Base-by-base conservation (phyloP, 2,797 vertebrate genomes). In the Tragopan temminckii region DNA sequence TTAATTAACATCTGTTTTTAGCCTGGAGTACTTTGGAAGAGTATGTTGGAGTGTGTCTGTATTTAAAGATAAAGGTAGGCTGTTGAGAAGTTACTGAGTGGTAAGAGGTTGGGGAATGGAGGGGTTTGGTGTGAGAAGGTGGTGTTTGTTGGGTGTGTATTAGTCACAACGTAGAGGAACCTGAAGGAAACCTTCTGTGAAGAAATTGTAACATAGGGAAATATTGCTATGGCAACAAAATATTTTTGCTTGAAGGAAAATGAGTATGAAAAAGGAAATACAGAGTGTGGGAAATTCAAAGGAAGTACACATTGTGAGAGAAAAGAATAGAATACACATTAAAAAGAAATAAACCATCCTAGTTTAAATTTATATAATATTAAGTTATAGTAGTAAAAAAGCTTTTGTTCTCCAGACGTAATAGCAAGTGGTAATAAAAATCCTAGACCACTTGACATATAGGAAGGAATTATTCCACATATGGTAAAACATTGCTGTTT, bases 1-100 rank as follows among this genome's bases (percentile, higher is more conserved):
- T 96, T 96, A 97, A 97, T 97, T 97, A 97, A 93, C 94, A 96
- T 96, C 95, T 97, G 92, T 68, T 96, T 97, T 97, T 93, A 95
- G 97, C 94, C 79, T 33, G 80, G 92, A 96, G 94, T 97, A 90
- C 82, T 97, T 96, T 93, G 91, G 90, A 95, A 79, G 77, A 92
- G 84, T 87, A 66, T 80, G 71, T 62, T 92, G 48, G 84, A 88
- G 84, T 69, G 53, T 93, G 92, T 80, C 96, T 98, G 95, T 97
- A 62, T 96, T 95, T 85, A 81, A 93, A 97, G 95, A 97, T 96
- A 97, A 96, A 97, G 74, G 66, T 64, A 81, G 33, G 38, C 82
- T 80, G 71, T 87, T 83, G 95, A 96, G 96, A 93, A 95, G 93
- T 88, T 90, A 25, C 84, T 93, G 53, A 91, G 42, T 75, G 71